Conservation (phyloP, 2,797 vertebrate species). For the Hyperoplus lanceolatus region DNA sequence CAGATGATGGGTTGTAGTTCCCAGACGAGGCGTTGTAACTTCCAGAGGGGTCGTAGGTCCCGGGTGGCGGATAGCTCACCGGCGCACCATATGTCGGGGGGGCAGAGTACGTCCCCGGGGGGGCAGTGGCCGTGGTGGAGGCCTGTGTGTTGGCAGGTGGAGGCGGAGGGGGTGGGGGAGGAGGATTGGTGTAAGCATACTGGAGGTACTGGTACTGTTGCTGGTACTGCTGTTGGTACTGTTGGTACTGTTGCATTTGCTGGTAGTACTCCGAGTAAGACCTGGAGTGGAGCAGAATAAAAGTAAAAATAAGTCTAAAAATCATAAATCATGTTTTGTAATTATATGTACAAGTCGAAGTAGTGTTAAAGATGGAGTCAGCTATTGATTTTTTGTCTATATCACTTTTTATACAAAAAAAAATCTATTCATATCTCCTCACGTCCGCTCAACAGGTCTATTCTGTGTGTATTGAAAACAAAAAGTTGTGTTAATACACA, state of each 20-base stretch:
- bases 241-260: constrained; percentile 88
- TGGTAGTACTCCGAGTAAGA: constrained; percentile 89
- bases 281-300: constrained; percentile 55
- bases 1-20: constrained; percentile 69
- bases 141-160: constrained; percentile 66
- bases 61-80: constrained; percentile 64
- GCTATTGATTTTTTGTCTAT: too few relatives aligned
- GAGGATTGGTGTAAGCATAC: constrained; percentile 85
- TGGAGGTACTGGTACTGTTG: constrained; percentile 88
- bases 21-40: constrained; percentile 67
- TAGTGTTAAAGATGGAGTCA: not conserved
- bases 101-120: constrained; percentile 75
- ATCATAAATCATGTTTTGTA: not conserved
- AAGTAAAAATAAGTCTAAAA: constrained; percentile 12
- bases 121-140: constrained; percentile 59
- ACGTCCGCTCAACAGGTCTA: too few relatives aligned
- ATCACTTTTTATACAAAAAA: too few relatives aligned
- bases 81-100: constrained; percentile 65
- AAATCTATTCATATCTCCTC: too few relatives aligned
- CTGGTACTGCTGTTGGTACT: constrained; percentile 89
- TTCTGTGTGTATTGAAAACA: too few relatives aligned
- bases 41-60: constrained; percentile 66
- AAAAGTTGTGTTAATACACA: too few relatives aligned
- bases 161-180: constrained; percentile 75
- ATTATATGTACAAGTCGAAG: not conserved